Evolutionary conservation across 2,797 vertebrate genomes (phyloP).

Genomic region (Galago senegalensis): DNA sequence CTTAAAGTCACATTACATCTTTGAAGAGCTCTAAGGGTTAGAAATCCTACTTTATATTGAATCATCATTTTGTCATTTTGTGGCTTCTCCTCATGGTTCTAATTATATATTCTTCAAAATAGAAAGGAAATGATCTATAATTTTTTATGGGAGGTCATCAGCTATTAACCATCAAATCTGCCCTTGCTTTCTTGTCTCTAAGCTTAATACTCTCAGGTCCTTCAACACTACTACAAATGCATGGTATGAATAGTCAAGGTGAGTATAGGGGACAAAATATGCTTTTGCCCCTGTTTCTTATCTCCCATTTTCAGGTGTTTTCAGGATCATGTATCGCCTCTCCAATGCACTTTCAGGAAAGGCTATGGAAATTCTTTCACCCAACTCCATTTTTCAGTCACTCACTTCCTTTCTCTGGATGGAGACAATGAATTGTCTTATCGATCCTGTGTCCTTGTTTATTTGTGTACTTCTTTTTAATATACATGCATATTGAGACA

Average conservation of each 20-base stretch:
- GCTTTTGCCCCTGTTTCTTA: not conserved
- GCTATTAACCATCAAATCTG: not conserved
- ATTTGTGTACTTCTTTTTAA: not conserved
- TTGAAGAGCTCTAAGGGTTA: not conserved
- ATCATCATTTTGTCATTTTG: not conserved
- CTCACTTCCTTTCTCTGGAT: not conserved
- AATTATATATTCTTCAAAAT: not conserved
- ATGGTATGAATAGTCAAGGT: not conserved
- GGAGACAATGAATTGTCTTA: not conserved
- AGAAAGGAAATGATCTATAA: not conserved
- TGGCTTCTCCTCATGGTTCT: not conserved
- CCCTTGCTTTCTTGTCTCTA: not conserved
- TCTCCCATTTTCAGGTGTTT: not conserved
- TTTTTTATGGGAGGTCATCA: not conserved
- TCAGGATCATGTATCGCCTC: not conserved
- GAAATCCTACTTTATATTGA: not conserved
- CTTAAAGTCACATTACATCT: not conserved
- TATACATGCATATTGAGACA: not conserved
- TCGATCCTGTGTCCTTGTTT: not conserved
- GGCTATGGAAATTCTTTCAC: not conserved
- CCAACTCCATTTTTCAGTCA: not conserved
- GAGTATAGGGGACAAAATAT: not conserved
- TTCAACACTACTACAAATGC: not conserved
- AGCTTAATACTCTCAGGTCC: not conserved
- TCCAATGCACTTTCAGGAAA: not conserved